Percentiles rank a stretch among this genome's conserved stretches.
Conservation (phyloP, 2,888 invertebrate genomes). For the Phytoseiulus persimilis region DNA sequence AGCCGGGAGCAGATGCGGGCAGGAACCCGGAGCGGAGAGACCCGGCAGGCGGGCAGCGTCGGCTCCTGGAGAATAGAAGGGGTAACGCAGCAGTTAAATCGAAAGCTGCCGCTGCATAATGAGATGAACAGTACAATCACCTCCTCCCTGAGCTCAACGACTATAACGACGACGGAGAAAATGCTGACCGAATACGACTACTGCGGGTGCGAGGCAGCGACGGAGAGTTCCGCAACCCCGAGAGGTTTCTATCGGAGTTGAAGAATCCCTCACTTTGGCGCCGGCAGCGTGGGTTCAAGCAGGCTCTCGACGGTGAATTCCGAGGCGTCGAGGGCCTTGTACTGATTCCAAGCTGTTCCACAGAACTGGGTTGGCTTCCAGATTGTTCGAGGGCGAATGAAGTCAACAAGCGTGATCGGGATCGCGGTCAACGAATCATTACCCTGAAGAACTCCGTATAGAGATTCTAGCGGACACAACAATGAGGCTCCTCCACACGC, state of each 20-base stretch:
- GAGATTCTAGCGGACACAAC: too few relatives aligned
- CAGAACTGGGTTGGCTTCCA: too few relatives aligned
- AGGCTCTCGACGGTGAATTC: neutral
- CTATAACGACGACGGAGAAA: neutral
- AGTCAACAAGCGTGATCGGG: too few relatives aligned
- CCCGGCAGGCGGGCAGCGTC: neutral
- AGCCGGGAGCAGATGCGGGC: too few relatives aligned
- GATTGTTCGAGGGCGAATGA: too few relatives aligned
- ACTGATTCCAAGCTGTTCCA: neutral
- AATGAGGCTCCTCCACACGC: too few relatives aligned
- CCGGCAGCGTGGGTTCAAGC: neutral
- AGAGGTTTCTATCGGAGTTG: neutral
- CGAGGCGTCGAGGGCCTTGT: neutral
- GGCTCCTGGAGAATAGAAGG: neutral
- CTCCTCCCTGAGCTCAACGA: neutral
- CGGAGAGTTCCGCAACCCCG: neutral
- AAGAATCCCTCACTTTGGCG: neutral
- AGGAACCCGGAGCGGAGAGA: neutral
- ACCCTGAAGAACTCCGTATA: too few relatives aligned
- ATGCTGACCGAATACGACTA: neutral
- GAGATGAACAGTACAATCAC: constrained; percentile 36
- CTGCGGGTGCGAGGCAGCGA: neutral
- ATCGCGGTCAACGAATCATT: too few relatives aligned
- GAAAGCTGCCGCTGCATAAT: constrained; percentile 34
- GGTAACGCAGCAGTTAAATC: neutral